Conservation (phyloP, 1,140 invertebrate species). For the Pachypeltis micranthus region DNA sequence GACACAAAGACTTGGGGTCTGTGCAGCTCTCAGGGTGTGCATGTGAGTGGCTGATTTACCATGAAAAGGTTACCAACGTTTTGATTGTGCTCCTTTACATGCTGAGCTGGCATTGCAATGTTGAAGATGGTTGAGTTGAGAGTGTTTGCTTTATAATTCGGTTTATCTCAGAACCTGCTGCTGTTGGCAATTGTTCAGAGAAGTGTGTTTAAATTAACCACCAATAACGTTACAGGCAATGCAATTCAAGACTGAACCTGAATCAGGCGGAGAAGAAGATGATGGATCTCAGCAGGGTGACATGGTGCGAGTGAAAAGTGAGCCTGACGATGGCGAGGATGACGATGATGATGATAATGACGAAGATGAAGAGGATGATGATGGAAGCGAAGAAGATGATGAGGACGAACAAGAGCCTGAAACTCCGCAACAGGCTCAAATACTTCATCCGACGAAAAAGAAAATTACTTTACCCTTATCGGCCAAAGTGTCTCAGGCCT, state of each 20-base stretch:
- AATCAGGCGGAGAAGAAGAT: neutral
- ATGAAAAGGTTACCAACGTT: too few species aligned
- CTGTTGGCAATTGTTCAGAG: too few species aligned
- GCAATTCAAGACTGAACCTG: neutral
- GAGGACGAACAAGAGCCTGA: neutral
- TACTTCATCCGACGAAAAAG: neutral
- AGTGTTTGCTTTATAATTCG: too few species aligned
- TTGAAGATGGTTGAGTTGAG: too few species aligned
- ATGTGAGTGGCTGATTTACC: too few species aligned
- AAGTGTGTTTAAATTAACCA: too few species aligned
- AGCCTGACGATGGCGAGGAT: neutral
- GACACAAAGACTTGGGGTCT: too few species aligned
- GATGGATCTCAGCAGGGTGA: neutral
- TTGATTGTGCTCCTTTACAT: too few species aligned
- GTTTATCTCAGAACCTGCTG: too few species aligned
- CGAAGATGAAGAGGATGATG: neutral
- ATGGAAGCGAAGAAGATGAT: neutral
- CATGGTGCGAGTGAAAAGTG: neutral
- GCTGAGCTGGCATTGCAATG: too few species aligned
- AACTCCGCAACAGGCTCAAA: neutral
- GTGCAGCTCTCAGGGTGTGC: too few species aligned
- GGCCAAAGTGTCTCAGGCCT: neutral
- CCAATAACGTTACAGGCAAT: neutral
- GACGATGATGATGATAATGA: neutral
- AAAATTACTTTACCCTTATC: neutral